These are phyloP conservation scores for Caenorhabditis elegans DNA, from an alignment of 1,140 invertebrate species.

Conservation along the genomic window DNA sequence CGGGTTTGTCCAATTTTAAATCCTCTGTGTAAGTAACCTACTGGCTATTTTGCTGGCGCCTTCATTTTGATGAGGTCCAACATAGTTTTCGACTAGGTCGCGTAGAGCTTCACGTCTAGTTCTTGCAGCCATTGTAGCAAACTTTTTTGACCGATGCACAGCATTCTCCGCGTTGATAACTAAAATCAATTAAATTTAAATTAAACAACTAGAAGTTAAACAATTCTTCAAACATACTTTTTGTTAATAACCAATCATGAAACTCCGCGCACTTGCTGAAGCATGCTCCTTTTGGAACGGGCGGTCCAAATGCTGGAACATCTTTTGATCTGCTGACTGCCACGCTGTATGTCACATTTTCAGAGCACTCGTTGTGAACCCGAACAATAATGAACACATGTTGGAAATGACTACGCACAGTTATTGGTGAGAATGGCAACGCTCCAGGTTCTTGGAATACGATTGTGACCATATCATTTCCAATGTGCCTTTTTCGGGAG, in stretches of 20 bases:
- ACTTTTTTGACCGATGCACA: constrained; percentile 90
- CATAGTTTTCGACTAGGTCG: constrained; percentile 80
- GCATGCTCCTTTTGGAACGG: constrained; percentile 79
- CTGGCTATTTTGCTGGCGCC: constrained; percentile 63
- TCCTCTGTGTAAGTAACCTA: too few relatives aligned
- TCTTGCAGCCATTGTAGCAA: constrained; percentile 91
- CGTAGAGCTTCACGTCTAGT: constrained; percentile 93
- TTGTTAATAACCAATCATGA: constrained; percentile 87
- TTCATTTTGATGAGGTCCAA: constrained; percentile 63
- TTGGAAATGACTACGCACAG: constrained; percentile 89
- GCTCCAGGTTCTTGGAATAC: constrained; percentile 94
- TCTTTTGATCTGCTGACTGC: constrained; percentile 90
- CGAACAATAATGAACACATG: constrained; percentile 94
- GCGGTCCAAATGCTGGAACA: constrained; percentile 91
- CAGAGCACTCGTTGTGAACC: constrained; percentile 85
- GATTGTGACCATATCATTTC: constrained; percentile 92
- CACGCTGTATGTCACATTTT: constrained; percentile 74
- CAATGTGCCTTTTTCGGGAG: constrained; percentile 85
- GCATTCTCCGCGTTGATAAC: constrained; percentile 97
- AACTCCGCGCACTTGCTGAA: constrained; percentile 87
- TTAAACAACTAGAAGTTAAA: neutral
- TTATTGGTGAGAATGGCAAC: constrained; percentile 71
- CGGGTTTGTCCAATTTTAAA: constrained; percentile 10
- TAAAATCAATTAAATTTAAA: constrained; percentile 49
- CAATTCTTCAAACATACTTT: constrained; percentile 71